phyloP scores from a whole-genome alignment of 2,888 invertebrate species.

The Lycocerus yunnanus region DNA sequence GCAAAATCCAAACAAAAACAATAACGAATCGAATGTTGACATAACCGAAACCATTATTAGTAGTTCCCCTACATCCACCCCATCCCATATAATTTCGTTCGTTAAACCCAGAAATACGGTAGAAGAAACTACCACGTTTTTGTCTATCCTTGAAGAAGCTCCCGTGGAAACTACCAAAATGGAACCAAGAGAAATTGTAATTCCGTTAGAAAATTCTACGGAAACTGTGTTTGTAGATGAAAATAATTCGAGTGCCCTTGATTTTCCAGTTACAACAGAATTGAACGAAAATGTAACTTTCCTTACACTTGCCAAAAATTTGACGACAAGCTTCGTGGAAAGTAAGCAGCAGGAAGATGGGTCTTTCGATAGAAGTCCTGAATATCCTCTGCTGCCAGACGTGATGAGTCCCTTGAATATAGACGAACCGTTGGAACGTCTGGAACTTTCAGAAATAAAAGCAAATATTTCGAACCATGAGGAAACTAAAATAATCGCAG shows the following conservation, averaged over 20 bases:
- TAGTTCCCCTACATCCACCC: background rate
- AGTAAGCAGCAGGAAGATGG: constrained; percentile 22
- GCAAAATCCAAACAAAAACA: constrained; percentile 30
- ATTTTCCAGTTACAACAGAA: background rate
- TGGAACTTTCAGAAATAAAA: background rate
- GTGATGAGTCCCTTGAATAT: constrained; percentile 53
- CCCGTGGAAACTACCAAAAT: background rate
- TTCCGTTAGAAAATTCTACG: background rate
- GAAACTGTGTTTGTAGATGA: background rate
- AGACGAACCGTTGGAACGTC: constrained; percentile 11
- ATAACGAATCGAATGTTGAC: constrained; percentile 37
- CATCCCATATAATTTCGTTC: constrained; percentile 12
- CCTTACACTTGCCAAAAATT: background rate
- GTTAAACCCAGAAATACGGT: constrained; percentile 11
- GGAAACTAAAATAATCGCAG: background rate
- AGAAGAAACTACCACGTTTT: constrained; percentile 2
- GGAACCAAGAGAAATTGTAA: background rate
- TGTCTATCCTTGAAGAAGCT: constrained; percentile 1
- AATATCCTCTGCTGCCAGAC: constrained; percentile 60
- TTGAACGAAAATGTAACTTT: background rate
- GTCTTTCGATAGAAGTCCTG: constrained; percentile 55
- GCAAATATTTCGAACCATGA: background rate
- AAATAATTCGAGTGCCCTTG: background rate
- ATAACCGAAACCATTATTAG: background rate
- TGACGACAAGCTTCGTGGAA: background rate